Percentiles rank a stretch among this genome's conserved stretches.
Evolutionary conservation across 2,888 invertebrate species (phyloP).

Genomic region (Euclidia mi): DNA sequence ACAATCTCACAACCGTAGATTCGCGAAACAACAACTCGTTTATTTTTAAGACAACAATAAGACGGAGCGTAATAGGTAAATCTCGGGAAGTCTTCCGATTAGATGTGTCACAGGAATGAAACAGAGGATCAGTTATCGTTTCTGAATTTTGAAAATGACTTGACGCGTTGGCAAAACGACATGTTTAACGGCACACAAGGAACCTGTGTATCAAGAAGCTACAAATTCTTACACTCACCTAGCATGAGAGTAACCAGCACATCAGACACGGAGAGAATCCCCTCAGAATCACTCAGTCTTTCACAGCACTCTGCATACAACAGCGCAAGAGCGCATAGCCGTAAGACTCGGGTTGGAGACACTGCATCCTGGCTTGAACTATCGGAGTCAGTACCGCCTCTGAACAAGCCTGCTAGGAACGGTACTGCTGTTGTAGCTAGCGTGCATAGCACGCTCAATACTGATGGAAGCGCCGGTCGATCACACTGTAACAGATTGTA

Average conservation of each 20-base stretch:
- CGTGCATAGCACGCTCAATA: conserved; percentile 56
- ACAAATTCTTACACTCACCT: conserved; percentile 39
- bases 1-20: too few relatives aligned
- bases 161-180: too few relatives aligned
- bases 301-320: conserved; percentile 76
- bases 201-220: too few relatives aligned
- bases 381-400: conserved; percentile 45
- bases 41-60: too few relatives aligned
- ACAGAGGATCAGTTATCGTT: too few relatives aligned
- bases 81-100: too few relatives aligned
- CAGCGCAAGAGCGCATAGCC: conserved; percentile 67
- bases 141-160: too few relatives aligned
- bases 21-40: too few relatives aligned
- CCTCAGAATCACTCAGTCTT: conserved; percentile 68
- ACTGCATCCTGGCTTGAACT: conserved; percentile 30
- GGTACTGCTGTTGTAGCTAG: conserved; percentile 59
- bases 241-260: conserved; percentile 51
- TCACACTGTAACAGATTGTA: conserved; percentile 66
- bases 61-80: too few relatives aligned
- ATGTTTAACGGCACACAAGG: too few relatives aligned
- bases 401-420: conserved; percentile 60
- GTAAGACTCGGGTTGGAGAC: conserved; percentile 21
- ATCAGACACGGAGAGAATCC: conserved; percentile 60
- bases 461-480: conserved; percentile 61
- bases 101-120: too few relatives aligned